Evolutionary conservation across 2,113 vertebrate genomes (phyloP), one percentile per base, ranked within the genome.

Genomic region (Paradoxurus hermaphroditus): DNA sequence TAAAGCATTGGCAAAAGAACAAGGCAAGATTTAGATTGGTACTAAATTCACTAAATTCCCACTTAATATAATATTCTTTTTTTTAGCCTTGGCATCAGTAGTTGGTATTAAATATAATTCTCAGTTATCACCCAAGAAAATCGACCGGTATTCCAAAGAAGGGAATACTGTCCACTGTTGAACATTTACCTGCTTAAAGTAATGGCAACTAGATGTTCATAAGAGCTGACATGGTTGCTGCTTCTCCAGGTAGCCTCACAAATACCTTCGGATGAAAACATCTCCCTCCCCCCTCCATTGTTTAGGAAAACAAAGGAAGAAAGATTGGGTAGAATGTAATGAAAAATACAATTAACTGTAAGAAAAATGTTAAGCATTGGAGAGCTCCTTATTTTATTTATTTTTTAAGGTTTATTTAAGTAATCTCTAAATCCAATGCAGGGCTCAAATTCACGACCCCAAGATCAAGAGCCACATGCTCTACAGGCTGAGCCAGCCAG

Each of bases 21-120:
- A 75, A 94, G 63, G 46, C 0, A 18, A 96, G 81, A 86, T 95
- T 95, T 94, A 89, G 84, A 83, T 44, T 86, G 73, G 53, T 90
- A 72, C 27, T 89, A 95, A 97, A 90, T 92, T 95, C 44, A 92
- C 46, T 68, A 70, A 94, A 94, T 96, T 96, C 92, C 72, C 51
- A 85, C 65, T 95, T 97, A 95, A 78, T 89, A 63, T 36, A 90
- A 83, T 97, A 78, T 41, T 68, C n/a, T 63, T 65, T 72, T 62
- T 86, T 83, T 59, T 46, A 62, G 53, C 13, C 51, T 86, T 93
- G 83, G 68, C 94, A 94, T 91, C 56, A 21, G 25, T 83, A 75
- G 8, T 86, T 87, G 44, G 39, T 34, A 51, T 90, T 84, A 67
- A 89, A 89, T 94, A 41, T 29, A 65, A 5, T 90, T 95, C 77